These are phyloP conservation scores for Apotomis capreana DNA, from an alignment of 2,888 invertebrate genomes.

Conservation along the genomic window DNA sequence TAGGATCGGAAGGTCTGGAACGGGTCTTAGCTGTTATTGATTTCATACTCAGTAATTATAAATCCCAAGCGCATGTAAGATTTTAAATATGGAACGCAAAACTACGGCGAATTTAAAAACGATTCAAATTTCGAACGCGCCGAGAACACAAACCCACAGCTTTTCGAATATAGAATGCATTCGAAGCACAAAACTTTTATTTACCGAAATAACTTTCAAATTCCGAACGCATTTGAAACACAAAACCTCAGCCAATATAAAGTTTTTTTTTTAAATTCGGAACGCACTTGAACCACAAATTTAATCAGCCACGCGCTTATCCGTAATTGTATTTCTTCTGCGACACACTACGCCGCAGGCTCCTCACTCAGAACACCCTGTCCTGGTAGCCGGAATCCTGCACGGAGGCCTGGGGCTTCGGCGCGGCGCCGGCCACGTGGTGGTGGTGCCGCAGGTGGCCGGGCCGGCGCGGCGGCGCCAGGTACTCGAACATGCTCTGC, in stretches of 20 bases:
- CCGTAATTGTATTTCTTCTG: neutral
- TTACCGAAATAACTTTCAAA: no score
- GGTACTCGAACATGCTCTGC: slow-evolving; percentile 97
- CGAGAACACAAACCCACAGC: no score
- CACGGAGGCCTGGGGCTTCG: slow-evolving; percentile 78
- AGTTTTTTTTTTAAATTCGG: neutral
- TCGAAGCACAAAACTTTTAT: no score
- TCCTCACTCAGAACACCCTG: slow-evolving; percentile 87
- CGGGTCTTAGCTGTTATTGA: neutral
- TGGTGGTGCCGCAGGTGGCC: slow-evolving; percentile 89
- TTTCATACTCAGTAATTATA: neutral
- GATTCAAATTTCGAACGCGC: no score
- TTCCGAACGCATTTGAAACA: neutral
- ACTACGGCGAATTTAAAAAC: no score
- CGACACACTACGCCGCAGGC: neutral
- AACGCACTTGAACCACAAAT: neutral
- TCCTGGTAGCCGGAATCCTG: slow-evolving; percentile 94
- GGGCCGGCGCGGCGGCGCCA: slow-evolving; percentile 87
- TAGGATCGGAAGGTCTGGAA: no score
- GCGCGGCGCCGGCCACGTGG: slow-evolving; percentile 78
- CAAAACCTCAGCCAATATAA: neutral
- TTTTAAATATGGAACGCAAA: neutral
- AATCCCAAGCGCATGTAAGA: no score
- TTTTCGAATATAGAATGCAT: no score
- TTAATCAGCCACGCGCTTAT: neutral